phyloP scores from a whole-genome alignment of 2,888 invertebrate genomes.

The Acleris holmiana region DNA sequence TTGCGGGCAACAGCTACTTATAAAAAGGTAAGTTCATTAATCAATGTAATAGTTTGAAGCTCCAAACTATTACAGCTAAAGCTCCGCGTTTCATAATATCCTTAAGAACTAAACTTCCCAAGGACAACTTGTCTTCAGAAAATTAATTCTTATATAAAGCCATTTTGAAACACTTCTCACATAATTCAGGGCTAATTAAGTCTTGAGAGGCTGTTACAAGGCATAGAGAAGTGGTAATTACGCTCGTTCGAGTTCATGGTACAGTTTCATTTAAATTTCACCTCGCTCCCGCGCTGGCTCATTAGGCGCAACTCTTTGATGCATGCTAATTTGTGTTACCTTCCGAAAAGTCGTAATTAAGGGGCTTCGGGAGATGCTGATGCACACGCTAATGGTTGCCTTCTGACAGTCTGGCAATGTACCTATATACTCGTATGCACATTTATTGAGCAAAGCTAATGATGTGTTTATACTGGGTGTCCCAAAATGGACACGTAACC shows the following conservation, averaged over 20 bases:
- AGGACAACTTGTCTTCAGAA: slow-evolving; percentile 6
- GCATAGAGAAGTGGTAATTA: slow-evolving; percentile 73
- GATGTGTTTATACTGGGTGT: too few species aligned
- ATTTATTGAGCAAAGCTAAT: too few species aligned
- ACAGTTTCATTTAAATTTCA: slow-evolving; percentile 75
- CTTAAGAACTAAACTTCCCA: slow-evolving; percentile 1
- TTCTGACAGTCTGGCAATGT: too few species aligned
- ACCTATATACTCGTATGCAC: too few species aligned
- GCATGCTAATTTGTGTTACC: slow-evolving; percentile 64
- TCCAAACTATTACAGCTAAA: neutral
- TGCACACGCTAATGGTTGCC: neutral
- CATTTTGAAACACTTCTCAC: slow-evolving; percentile 42
- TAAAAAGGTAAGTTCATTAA: neutral
- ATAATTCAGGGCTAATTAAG: slow-evolving; percentile 73
- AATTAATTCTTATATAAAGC: slow-evolving; percentile 37
- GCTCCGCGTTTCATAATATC: neutral
- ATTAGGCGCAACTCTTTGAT: slow-evolving; percentile 67
- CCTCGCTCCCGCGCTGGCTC: slow-evolving; percentile 60
- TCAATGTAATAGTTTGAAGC: neutral
- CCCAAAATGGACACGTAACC: too few species aligned
- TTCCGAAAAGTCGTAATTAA: slow-evolving; percentile 52
- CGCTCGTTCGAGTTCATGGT: slow-evolving; percentile 50
- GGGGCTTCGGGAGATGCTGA: slow-evolving; percentile 26
- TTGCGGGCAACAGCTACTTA: too few species aligned
- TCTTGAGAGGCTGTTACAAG: slow-evolving; percentile 64